A percentile compares a stretch with the other conserved stretches of the same genome.
phyloP scores from a whole-genome alignment of 2,888 invertebrate genomes.

The Sarcophaga rosellei region DNA sequence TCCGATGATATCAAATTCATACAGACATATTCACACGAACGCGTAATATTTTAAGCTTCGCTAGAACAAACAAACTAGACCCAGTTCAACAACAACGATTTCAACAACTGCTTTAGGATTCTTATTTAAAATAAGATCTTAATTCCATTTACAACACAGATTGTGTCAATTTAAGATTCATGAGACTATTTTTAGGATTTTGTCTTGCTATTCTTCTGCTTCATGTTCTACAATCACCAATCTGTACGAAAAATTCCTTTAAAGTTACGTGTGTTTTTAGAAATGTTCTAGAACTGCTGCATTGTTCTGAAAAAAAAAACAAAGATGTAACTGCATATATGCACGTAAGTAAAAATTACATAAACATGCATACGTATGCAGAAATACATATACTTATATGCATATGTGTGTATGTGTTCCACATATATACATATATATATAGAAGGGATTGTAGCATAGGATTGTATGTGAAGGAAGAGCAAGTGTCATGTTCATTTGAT shows the following conservation, averaged over 20 bases:
- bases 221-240: background rate
- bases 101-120: slow-evolving; percentile 19
- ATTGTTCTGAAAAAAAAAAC: background rate
- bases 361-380: no score
- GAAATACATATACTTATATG: no score
- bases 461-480: slow-evolving; percentile 11
- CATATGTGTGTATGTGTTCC: no score
- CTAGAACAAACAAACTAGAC: slow-evolving; percentile 5
- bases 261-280: background rate
- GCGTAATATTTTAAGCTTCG: slow-evolving; percentile 10
- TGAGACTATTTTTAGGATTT: slow-evolving; percentile 27
- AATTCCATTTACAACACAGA: slow-evolving; percentile 26
- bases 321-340: background rate
- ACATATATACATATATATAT: no score
- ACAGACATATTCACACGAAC: background rate
- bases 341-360: no score
- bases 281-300: background rate
- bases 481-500: slow-evolving; percentile 40
- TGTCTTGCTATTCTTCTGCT: background rate
- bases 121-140: slow-evolving; percentile 45
- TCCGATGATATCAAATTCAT: slow-evolving; percentile 46
- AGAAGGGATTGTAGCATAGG: background rate
- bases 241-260: slow-evolving; percentile 14
- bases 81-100: slow-evolving; percentile 3
- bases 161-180: slow-evolving; percentile 52